Evolutionary conservation across 2,888 invertebrate species (phyloP), one percentile per base, ranked within the genome.

Genomic region (Orthonevra nobilis): DNA sequence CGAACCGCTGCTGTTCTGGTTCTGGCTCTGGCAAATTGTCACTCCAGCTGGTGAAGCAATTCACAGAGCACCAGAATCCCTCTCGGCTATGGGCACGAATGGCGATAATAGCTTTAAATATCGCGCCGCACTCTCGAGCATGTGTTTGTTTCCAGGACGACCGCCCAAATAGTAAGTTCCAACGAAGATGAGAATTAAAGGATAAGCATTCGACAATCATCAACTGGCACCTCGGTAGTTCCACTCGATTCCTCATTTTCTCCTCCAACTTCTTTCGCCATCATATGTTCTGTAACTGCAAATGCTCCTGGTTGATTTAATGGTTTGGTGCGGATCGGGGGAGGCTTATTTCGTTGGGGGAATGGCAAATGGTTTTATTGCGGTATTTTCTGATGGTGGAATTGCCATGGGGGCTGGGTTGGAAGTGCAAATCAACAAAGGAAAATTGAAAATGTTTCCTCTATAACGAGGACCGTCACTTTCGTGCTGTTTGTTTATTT

Each of bases 361-460:
- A 19, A 26, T 32, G 50, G 63, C 9, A 58, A 58, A 63, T 26
- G 54, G 19, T 77, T 77, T 77, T 70, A 70, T 77, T 77, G 54
- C 44, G 70, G 70, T 60, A 70, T 52, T 60, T 70, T 46, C 52
- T 64, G 64, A 44, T 72, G 70, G 60, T 54, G 64, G 40, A 60
- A 77, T 60, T 46, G 38, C 38, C 54, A 23, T 72, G 30, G 58
- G n/a, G 50, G 38, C 44, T 64, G 52, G 50, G 38, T 46, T 63
- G 75, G 44, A 52, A 38, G 75, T 63, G 52, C 64, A 70, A 77
- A 70, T 70, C 60, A 72, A 52, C 52, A 70, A 54, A 44, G 60
- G 60, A 72, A 77, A 77, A 72, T 72, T 60, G 64, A 77, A 77
- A 77, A 60, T 66, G 58, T 54, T 60, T 54, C 77, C 46, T 64